These are phyloP conservation scores for Pogonocichla stellata DNA, from an alignment of 2,113 vertebrate species.

Conservation along the genomic window DNA sequence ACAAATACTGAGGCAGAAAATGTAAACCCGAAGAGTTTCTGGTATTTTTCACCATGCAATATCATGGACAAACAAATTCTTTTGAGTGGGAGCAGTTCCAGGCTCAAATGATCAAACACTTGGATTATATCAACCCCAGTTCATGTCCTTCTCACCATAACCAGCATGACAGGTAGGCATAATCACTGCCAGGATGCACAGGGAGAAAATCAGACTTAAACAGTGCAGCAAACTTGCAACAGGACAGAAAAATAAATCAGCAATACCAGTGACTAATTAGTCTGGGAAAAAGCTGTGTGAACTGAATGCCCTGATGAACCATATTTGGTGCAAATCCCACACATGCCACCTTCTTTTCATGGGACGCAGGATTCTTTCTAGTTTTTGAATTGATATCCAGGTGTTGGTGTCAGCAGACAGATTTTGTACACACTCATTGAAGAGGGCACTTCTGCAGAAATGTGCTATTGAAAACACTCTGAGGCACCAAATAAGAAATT, in stretches of 20 bases:
- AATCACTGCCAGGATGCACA: background rate
- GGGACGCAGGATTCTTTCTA: background rate
- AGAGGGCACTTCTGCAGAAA: background rate
- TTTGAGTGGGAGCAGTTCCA: background rate
- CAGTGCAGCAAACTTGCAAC: background rate
- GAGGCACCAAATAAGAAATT: background rate
- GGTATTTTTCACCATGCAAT: background rate
- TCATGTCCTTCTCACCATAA: background rate
- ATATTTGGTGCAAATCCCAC: background rate
- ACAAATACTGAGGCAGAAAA: background rate
- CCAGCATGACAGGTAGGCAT: background rate
- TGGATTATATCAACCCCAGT: background rate
- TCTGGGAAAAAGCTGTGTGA: background rate
- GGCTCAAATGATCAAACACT: background rate
- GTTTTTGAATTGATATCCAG: background rate
- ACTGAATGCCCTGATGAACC: background rate
- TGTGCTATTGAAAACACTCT: background rate
- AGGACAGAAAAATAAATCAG: background rate
- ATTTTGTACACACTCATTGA: background rate
- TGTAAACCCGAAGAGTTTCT: background rate
- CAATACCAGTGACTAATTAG: background rate
- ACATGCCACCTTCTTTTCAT: fast-evolving
- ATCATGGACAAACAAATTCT: background rate
- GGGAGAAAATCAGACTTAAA: background rate
- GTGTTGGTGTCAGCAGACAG: background rate